phyloP scores from a whole-genome alignment of 2,797 vertebrate species.

The Eulemur rubriventer region DNA sequence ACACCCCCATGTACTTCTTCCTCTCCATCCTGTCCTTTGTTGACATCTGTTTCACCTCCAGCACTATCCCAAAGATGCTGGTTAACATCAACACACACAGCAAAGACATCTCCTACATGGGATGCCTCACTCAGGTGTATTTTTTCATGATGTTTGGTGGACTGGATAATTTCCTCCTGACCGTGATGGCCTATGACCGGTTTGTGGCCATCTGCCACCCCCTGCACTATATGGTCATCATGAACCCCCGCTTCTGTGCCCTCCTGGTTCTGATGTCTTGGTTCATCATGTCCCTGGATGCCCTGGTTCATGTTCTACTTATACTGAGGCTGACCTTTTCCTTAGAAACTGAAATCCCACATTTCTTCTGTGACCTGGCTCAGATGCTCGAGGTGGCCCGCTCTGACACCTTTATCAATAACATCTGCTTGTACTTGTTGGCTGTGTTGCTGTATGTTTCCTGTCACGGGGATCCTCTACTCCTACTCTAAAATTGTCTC shows the following conservation, averaged over 20 bases:
- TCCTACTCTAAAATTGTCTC: slow-evolving; percentile 57
- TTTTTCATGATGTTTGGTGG: slow-evolving; percentile 56
- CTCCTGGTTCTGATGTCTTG: slow-evolving; percentile 6
- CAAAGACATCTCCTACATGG: neutral
- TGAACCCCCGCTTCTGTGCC: slow-evolving; percentile 9
- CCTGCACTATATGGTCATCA: slow-evolving; percentile 48
- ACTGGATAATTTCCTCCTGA: slow-evolving; percentile 62
- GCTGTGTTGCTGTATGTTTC: neutral
- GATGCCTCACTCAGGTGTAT: slow-evolving; percentile 65
- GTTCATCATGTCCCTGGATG: neutral
- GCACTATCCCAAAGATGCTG: slow-evolving; percentile 65
- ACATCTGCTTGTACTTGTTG: too few relatives aligned
- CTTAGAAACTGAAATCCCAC: neutral
- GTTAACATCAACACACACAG: slow-evolving; percentile 6
- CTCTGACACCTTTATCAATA: neutral
- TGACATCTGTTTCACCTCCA: slow-evolving; percentile 61
- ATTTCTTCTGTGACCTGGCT: slow-evolving; percentile 41
- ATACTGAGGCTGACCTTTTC: neutral
- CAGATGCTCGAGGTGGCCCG: neutral
- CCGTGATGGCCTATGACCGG: slow-evolving; percentile 64
- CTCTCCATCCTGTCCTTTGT: slow-evolving; percentile 49
- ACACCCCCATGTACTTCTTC: slow-evolving; percentile 72
- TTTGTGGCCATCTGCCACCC: slow-evolving; percentile 70
- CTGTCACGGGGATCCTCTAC: slow-evolving; percentile 39
- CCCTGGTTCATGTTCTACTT: neutral